Base-by-base conservation (phyloP, 2,888 invertebrate genomes). In the Tricholauxania praeusta region DNA sequence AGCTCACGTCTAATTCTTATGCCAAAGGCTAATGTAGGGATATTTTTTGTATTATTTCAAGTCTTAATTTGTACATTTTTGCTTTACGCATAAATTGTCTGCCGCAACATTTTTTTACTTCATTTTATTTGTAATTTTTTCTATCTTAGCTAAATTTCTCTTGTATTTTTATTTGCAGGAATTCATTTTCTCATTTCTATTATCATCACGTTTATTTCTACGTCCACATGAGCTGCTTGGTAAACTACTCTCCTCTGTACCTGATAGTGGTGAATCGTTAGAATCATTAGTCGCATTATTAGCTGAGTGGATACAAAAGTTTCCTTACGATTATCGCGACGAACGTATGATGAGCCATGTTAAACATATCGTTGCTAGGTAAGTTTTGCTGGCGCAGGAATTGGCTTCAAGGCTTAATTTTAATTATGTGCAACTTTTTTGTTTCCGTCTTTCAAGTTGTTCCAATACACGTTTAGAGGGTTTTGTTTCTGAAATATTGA, bases 281-380 rank as follows among this genome's bases (percentile, higher is more conserved):
- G 86, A 86, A 78, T 84, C 86, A 76, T 82, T 87, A 78, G 86
- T 87, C 75, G 83, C 82, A 75, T 82, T 87, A 75, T 78, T 87
- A 78, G 82, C 85, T 76, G 84, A 86, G 78, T 87, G 87, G 87
- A 86, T 87, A 76, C 82, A 84, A 78, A 87, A 83, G 79, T 87
- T 87, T 80, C 87, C 87, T 72, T 87, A 87, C 77, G 87, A 87
- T 84, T 87, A 86, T 80, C 87, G 87, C 76, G 87, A 87, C 81
- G 87, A 87, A 79, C 84, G 86, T 66, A 87, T 87, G 82, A 87
- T 87, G 87, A 85, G 81, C 80, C 87, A 87, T 84, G 87, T 87
- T 79, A 87, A 87, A 85, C 87, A 87, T 86, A 87, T 87, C 86
- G 87, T 87, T 84, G 83, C 84, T 78, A 86, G 84, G 86, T 86